Evolutionary conservation across 2,797 vertebrate species (phyloP).

Genomic region (Danio choprae): DNA sequence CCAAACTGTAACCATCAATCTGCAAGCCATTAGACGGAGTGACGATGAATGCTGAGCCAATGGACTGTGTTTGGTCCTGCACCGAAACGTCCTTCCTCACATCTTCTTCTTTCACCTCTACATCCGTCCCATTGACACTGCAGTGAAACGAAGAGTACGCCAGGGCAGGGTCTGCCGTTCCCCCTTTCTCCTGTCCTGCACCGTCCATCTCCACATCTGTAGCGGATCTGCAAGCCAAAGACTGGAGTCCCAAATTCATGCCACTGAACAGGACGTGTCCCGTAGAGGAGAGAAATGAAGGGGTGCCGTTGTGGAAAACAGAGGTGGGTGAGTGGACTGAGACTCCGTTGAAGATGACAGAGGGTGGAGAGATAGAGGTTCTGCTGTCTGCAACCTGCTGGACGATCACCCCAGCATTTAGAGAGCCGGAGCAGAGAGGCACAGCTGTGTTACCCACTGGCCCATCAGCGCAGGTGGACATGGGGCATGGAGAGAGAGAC

Average conservation of each 20-base stretch:
- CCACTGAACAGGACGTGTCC: conserved; percentile 70
- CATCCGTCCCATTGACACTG: conserved; percentile 84
- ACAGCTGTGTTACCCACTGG: conserved; percentile 79
- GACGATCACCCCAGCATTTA: conserved; percentile 76
- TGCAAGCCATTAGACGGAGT: conserved; percentile 80
- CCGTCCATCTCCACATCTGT: conserved; percentile 85
- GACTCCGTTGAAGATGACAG: conserved; percentile 85
- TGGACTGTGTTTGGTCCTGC: conserved; percentile 81
- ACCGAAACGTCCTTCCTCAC: conserved; percentile 68
- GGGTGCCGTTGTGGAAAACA: conserved; percentile 83
- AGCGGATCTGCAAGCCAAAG: conserved; percentile 84
- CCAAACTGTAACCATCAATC: conserved; percentile 92
- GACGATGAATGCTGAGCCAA: conserved; percentile 87
- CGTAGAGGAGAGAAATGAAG: conserved; percentile 93
- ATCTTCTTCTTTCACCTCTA: conserved; percentile 86
- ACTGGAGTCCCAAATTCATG: conserved; percentile 88
- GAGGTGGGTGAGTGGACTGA: conserved; percentile 22
- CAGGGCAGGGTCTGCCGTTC: conserved; percentile 79
- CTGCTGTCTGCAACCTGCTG: conserved; percentile 94
- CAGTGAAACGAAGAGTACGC: conserved; percentile 81
- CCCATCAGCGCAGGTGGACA: conserved; percentile 85
- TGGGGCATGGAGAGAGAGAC: conserved; percentile 91
- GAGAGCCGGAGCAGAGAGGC: conserved; percentile 74
- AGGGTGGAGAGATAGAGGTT: conserved; percentile 83
- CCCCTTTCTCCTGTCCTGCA: conserved; percentile 84